Base-by-base conservation (phyloP, 1,140 invertebrate genomes). In the Trinorchestia longiramus region DNA sequence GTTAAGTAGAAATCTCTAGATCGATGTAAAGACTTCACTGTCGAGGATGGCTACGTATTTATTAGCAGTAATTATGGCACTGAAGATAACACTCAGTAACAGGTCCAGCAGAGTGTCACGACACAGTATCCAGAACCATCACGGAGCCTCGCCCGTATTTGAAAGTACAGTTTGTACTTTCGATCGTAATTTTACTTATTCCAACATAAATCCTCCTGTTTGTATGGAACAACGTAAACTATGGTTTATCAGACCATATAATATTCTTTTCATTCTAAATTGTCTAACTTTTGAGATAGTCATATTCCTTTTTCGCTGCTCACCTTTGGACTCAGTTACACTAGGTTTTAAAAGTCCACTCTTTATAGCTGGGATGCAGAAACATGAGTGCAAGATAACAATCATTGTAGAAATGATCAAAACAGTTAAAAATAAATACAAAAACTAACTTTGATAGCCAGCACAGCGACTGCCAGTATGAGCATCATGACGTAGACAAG, bases 401-500 rank as follows among this genome's bases (percentile, higher is more conserved):
- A 36, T 77, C 8, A 36, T 36, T 23, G 62, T 23, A 77, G 62
- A 36, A 77, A 36, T 36, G 28, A 3, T 77, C 11, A 77, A 77
- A 11, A 36, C 1, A 15, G 11, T 28, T 77, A 28, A 23, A 28
- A 23, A 77, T 28, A 36, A 36, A 77, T 28, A 77, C 62, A 28
- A 53, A 19, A 53, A 36, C 92, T 45, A 36, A 98, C 98, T 97
- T 98, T 98, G 57, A 99, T 97, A 11, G 99, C 98, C 95, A 99
- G 97, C 90, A 98, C 98, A 45, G 98, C 98, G 42, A 99, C 99
- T 47, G 99, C 98, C 28, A 99, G 97, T 45, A 99, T 98, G 40
- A 99, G 97, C 97, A 99, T 98, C 95, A 98, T 98, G 44, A 98
- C 98, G 97, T 99, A 99, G 97, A 98, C 98, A 96, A 99, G 97